Evolutionary conservation across 2,888 invertebrate species (phyloP), one percentile per base, ranked within the genome.

Genomic region (Eilema griseolum): DNA sequence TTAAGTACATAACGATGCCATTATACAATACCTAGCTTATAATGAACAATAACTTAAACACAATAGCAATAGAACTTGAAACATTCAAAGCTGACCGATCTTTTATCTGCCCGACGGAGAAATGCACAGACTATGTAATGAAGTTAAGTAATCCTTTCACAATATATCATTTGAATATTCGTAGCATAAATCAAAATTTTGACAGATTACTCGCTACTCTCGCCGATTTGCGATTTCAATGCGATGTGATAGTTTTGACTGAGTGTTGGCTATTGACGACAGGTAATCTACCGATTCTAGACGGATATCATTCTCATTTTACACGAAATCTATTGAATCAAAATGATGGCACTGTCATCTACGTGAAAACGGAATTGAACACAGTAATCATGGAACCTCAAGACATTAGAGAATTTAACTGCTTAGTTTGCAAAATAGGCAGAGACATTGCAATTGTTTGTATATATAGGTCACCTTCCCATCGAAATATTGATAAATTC

Each of bases 291-390:
- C 56, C 56, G 16, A n/a, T n/a, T 4, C 56, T 56, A 56, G 56
- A 56, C 56, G 56, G 56, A 2, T 56, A 56, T n/a, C n/a, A n/a
- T 23, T 56, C 56, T 8, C 7, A 56, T 7, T n/a, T 3, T 7
- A 56, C 56, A 20, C 16, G n/a, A 8, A n/a, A n/a, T n/a, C 7
- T 56, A 56, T 56, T 23, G n/a, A 56, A 56, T n/a, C 56, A 56
- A 56, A 56, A 56, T n/a, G 56, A 56, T 10, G 56, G 56, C 56
- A 56, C n/a, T n/a, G 56, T 56, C 10, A 56, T 56, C n/a, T 56
- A 56, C n/a, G n/a, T n/a, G n/a, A 56, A 56, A 20, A n/a, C 7
- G 56, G 56, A 20, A n/a, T n/a, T 56, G 8, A 56, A n/a, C 1
- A 4, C 3, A 3, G 23, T 7, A n/a, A n/a, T 56, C 4, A 20